Conservation (phyloP, 2,113 vertebrate genomes). For the Pachypanchax playfairii region DNA sequence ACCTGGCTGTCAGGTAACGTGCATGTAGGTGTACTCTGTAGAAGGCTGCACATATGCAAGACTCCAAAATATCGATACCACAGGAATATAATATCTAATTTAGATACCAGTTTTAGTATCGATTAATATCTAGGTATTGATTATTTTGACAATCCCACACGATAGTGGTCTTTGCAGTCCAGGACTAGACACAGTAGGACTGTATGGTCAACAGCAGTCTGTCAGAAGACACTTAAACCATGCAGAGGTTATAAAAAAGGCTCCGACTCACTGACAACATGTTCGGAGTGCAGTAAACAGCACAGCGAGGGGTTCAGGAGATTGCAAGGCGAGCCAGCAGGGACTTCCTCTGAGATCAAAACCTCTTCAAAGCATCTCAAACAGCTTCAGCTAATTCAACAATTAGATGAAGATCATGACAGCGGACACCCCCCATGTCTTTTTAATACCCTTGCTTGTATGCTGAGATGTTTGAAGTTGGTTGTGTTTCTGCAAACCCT, state of each 20-base stretch:
- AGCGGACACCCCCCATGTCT: not conserved
- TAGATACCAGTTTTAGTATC: no score
- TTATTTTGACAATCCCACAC: not conserved
- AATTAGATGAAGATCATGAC: constrained; percentile 15
- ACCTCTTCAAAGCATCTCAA: constrained; percentile 23
- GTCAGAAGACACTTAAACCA: constrained; percentile 14
- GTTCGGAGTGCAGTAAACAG: constrained; percentile 54
- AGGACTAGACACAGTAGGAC: not conserved
- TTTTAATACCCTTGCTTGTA: not conserved
- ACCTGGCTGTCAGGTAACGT: no score
- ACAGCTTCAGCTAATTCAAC: constrained; percentile 16
- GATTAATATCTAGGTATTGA: no score
- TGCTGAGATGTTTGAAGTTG: not conserved
- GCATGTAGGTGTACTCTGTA: no score
- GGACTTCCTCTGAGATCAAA: constrained; percentile 49
- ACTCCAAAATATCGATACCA: no score
- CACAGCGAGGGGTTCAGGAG: constrained; percentile 36
- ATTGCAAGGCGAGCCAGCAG: constrained; percentile 32
- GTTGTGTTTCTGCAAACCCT: not conserved
- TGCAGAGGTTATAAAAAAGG: constrained; percentile 33
- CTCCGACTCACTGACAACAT: constrained; percentile 55
- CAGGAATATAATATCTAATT: no score
- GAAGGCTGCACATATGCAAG: no score
- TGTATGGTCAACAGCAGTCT: constrained; percentile 1
- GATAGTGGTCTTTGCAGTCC: not conserved